Evolutionary conservation across 2,888 invertebrate species (phyloP).

Genomic region (Calliopum simillimum): DNA sequence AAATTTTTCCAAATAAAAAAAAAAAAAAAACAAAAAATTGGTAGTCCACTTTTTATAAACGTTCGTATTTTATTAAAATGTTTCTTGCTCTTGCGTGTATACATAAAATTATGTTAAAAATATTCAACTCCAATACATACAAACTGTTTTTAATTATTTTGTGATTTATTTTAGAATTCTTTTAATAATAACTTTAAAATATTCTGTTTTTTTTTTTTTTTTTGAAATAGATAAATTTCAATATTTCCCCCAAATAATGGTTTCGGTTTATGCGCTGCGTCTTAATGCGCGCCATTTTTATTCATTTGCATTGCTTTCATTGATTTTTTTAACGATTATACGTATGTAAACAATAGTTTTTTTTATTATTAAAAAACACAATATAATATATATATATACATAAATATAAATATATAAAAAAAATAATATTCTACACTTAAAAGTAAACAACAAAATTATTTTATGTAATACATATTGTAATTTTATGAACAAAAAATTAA

Average conservation of each 20-base stretch:
- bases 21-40: background rate
- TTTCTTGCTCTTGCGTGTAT: slow-evolving; percentile 14
- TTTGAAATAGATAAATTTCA: too few species aligned
- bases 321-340: too few species aligned
- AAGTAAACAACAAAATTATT: slow-evolving; percentile 14
- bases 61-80: slow-evolving; percentile 7
- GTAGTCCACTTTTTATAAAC: background rate
- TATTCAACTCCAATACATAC: background rate
- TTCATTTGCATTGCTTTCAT: too few species aligned
- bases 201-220: too few species aligned
- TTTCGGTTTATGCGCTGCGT: too few species aligned
- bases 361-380: too few species aligned
- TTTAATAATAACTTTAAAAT: too few species aligned
- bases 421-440: slow-evolving; percentile 18
- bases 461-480: slow-evolving; percentile 31
- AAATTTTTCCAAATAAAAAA: slow-evolving; percentile 9
- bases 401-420: slow-evolving; percentile 9
- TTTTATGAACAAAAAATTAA: slow-evolving; percentile 26
- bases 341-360: too few species aligned
- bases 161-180: background rate
- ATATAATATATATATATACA: slow-evolving; percentile 12
- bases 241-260: too few species aligned
- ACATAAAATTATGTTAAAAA: background rate
- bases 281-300: too few species aligned
- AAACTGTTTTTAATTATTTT: background rate